Evolutionary conservation across 2,797 vertebrate species (phyloP), one percentile per base, ranked within the genome.

Genomic region (Ara ararauna): DNA sequence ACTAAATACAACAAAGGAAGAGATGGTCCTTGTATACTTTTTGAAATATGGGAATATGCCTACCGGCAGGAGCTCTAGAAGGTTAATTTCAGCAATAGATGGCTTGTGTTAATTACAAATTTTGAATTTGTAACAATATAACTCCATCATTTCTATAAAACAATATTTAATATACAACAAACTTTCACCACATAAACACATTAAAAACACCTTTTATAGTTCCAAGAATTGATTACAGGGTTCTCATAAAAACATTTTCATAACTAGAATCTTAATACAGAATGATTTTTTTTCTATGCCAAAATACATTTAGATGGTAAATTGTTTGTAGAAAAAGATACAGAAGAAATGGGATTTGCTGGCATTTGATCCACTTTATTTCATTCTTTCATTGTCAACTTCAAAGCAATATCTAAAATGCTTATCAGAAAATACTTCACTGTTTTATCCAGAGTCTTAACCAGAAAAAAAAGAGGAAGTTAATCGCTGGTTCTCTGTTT

Each of bases 101-200:
- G 54, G 54, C 66, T 78, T 66, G 62, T 77, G 89, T 86, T 74
- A 91, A 87, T 58, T 90, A 97, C 71, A 93, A 93, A 95, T 90
- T 96, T 96, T 78, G 61, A 97, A 96, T 98, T 97, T 95, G 98
- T 98, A 98, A 98, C 97, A 98, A 98, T 98, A 98, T 96, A 98
- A 98, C 95, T 97, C 97, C 96, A 96, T 80, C 20, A 45, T 97
- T 98, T 97, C 97, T 98, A 98, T 97, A 97, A 98, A 98, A 98
- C 95, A 97, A 97, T 98, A 98, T 98, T 98, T 98, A 98, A 98
- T 98, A 91, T 97, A 96, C 97, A 98, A 97, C 97, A 98, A 96
- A 98, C 96, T 98, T 98, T 93, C 97, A 98, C 98, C 97, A 98
- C 97, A 97, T 98, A 97, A 98, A 96, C 97, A 98, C 98, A 98